Evolutionary conservation across 2,888 invertebrate genomes (phyloP).

Genomic region (Tetramorium bicarinatum): DNA sequence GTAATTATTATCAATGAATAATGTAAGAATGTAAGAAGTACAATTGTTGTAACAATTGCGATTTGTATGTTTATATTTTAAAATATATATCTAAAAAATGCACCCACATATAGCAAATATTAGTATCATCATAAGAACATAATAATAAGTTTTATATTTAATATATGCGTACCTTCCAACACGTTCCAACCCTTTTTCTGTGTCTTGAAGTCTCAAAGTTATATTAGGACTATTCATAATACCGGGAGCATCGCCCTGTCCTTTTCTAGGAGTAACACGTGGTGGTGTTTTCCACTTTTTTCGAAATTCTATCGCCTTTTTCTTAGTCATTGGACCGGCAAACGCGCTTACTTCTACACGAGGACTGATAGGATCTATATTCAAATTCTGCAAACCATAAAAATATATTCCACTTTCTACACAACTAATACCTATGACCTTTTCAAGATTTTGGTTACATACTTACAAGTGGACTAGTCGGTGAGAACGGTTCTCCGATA

Average conservation of each 20-base stretch:
- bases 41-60: neutral
- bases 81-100: neutral
- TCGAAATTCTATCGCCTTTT: conserved; percentile 91
- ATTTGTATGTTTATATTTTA: neutral
- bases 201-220: conserved; percentile 89
- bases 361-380: conserved; percentile 90
- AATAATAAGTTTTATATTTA: neutral
- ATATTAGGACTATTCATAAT: conserved; percentile 65
- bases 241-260: conserved; percentile 52
- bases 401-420: neutral
- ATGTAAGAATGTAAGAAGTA: neutral
- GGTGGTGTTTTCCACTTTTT: conserved; percentile 95
- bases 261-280: conserved; percentile 82
- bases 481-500: conserved; percentile 93
- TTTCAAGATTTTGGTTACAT: neutral
- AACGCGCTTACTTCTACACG: conserved; percentile 93
- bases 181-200: conserved; percentile 95
- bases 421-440: neutral
- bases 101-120: neutral
- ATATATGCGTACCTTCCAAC: conserved; percentile 89
- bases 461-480: conserved; percentile 90
- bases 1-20: neutral
- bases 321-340: conserved; percentile 96
- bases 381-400: conserved; percentile 87
- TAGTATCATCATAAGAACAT: neutral